phyloP scores from a whole-genome alignment of 2,888 invertebrate genomes.

The Torymus aiolomorphi region DNA sequence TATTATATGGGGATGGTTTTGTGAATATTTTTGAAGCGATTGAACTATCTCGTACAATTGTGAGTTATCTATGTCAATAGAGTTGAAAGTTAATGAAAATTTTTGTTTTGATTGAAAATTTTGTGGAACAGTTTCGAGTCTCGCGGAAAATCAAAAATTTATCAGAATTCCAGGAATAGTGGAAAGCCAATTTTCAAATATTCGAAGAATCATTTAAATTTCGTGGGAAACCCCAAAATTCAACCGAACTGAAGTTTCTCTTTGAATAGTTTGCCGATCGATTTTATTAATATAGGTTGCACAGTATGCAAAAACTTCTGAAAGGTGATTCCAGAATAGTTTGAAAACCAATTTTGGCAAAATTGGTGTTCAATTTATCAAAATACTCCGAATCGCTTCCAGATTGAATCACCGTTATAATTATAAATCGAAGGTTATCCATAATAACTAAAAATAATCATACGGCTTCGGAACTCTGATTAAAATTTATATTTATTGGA shows the following conservation, averaged over 20 bases:
- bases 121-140: too few relatives aligned
- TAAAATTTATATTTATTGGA: too few relatives aligned
- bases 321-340: conserved; percentile 12
- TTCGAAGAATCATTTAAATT: conserved; percentile 5
- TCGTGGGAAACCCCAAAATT: not conserved
- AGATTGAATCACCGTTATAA: too few relatives aligned
- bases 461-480: too few relatives aligned
- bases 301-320: not conserved
- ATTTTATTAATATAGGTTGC: conserved; percentile 5
- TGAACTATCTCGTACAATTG: too few relatives aligned
- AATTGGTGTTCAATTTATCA: not conserved
- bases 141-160: not conserved
- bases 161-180: not conserved
- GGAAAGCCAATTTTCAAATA: not conserved
- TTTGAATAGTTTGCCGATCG: conserved; percentile 6
- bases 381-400: not conserved
- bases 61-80: too few relatives aligned
- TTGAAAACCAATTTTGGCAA: conserved; percentile 6
- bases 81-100: too few relatives aligned
- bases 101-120: too few relatives aligned
- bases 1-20: too few relatives aligned
- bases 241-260: not conserved
- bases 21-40: too few relatives aligned
- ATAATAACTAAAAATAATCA: too few relatives aligned
- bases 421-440: too few relatives aligned